phyloP scores from a whole-genome alignment of 2,888 invertebrate genomes.

The Coenonympha glycerion region DNA sequence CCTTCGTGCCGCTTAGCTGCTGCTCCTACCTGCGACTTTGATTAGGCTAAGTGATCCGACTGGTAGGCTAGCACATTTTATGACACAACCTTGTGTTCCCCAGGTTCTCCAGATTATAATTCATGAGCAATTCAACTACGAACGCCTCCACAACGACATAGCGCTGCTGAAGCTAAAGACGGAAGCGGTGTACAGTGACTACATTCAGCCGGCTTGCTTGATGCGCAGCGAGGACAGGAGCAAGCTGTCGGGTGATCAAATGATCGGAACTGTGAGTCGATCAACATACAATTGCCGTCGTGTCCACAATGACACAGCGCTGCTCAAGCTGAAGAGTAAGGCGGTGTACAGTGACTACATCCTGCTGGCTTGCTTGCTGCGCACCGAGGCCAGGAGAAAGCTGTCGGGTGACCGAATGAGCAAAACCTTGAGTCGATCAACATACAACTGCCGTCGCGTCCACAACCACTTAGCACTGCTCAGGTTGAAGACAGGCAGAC shows the following conservation, averaged over 20 bases:
- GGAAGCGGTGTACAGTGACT: slow-evolving; percentile 29
- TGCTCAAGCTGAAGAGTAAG: no score
- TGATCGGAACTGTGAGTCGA: not conserved
- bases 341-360: slow-evolving; percentile 31
- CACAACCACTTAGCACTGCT: no score
- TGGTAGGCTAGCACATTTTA: no score
- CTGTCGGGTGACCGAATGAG: slow-evolving; percentile 1
- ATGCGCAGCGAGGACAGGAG: slow-evolving; percentile 26
- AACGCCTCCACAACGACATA: slow-evolving; percentile 31
- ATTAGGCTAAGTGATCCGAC: no score
- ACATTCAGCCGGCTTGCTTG: slow-evolving; percentile 36
- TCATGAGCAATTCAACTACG: slow-evolving; percentile 24
- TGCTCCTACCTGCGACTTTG: not conserved
- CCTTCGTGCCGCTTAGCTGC: no score
- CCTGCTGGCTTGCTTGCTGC: slow-evolving; percentile 37
- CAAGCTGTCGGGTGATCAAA: slow-evolving; percentile 7
- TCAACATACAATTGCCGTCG: no score
- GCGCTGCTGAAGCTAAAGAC: slow-evolving; percentile 32
- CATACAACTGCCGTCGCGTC: no score
- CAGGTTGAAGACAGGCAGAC: no score
- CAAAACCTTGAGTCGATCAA: not conserved
- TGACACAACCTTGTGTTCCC: not conserved
- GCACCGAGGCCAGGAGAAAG: slow-evolving; percentile 9
- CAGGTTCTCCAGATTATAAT: slow-evolving; percentile 30
- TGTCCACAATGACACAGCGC: no score